Evolutionary conservation across 2,113 vertebrate genomes (phyloP).

Genomic region (Coptodon rendalli): DNA sequence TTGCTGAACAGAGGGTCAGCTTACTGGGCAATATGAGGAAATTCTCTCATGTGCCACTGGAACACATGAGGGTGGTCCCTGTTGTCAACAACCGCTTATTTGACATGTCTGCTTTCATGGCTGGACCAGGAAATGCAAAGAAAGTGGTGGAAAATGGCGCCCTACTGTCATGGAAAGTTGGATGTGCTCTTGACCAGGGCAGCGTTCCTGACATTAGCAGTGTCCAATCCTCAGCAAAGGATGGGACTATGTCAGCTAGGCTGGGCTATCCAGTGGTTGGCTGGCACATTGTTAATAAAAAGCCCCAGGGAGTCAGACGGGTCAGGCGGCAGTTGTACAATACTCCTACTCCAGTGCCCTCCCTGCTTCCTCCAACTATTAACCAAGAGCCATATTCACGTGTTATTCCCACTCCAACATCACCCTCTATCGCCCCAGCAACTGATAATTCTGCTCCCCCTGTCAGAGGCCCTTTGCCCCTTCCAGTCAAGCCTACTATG

Average conservation of each 20-base stretch:
- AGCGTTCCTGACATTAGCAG: conserved; percentile 86
- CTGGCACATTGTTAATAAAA: conserved; percentile 98
- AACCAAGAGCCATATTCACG: conserved; percentile 82
- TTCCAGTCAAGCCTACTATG: conserved; percentile 89
- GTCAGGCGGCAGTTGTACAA: conserved; percentile 87
- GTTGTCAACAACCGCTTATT: conserved; percentile 96
- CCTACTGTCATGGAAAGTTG: conserved; percentile 91
- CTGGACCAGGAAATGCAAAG: conserved; percentile 94
- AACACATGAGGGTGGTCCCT: conserved; percentile 88
- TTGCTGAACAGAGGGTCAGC: conserved; percentile 81
- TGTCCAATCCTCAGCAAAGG: conserved; percentile 87
- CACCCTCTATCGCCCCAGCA: conserved; percentile 84
- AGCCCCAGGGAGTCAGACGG: conserved; percentile 84
- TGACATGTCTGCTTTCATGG: conserved; percentile 98
- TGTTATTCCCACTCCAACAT: conserved; percentile 87
- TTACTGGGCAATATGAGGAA: conserved; percentile 82
- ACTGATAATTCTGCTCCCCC: conserved; percentile 82
- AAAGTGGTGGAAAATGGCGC: conserved; percentile 96
- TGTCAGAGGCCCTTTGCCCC: conserved; percentile 83
- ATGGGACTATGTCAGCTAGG: conserved; percentile 88
- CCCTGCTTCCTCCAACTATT: conserved; percentile 82
- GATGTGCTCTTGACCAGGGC: conserved; percentile 87
- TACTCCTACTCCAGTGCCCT: conserved; percentile 88
- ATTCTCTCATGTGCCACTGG: conserved; percentile 86
- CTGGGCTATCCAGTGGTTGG: conserved; percentile 94